Evolutionary conservation across 1,140 invertebrate species (phyloP), one percentile per base, ranked within the genome.

Genomic region (Acromyrmex heyeri): DNA sequence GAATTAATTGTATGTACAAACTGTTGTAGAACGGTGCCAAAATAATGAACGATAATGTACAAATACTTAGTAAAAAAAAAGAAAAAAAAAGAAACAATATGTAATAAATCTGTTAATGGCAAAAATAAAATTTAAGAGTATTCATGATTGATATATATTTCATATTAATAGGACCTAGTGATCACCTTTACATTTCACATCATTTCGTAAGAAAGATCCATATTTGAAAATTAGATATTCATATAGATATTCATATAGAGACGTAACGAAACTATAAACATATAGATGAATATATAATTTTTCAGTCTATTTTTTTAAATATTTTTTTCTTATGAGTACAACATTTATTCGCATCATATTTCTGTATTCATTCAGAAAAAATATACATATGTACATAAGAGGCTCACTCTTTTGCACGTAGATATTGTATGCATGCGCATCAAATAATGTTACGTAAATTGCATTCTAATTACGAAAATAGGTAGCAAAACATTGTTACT

Each of bases 11-110:
- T 85, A 79, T 27, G 27, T 90, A 30, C n/a, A 86, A 81, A 76
- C 53, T 83, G 21, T 50, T 82, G 65, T 85, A 90, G 91, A 76
- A 91, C 73, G 82, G 89, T 92, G 91, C 92, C 92, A 92, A 92
- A 92, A 92, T 34, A 64, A 87, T 73, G 72, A 86, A 82, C 85
- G 44, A 69, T 86, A 91, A 50, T 88, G 89, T 92, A 92, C 92
- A 92, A 92, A 92, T 91, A 73, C 73, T 86, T 88, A 92, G 79
- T 78, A 92, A 90, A 91, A 34, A 48, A 78, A 34, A 48, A 78
- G 34, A 6, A 67, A 7, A 3, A 53, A 67, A n/a, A 30, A 24
- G 1, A 24, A 24, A 24, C 34, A 81, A 27, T 12, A 44, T 73
- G 87, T 88, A 86, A 90, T 78, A 90, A 87, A 88, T 85, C 67